Evolutionary conservation across 2,113 vertebrate species (phyloP).

Genomic region (Phylloscopus trochiloides): DNA sequence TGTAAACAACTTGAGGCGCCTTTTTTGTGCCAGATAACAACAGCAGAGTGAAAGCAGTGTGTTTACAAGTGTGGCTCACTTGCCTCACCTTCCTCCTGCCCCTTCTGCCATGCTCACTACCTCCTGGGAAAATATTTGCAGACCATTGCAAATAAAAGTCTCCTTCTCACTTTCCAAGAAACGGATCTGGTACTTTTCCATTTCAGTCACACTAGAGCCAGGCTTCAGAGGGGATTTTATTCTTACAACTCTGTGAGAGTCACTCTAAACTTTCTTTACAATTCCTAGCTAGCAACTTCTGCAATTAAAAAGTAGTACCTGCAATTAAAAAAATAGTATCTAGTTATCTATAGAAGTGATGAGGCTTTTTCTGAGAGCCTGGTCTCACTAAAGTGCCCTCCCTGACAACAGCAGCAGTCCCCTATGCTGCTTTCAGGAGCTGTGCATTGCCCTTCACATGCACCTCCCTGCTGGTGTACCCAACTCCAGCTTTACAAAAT

Average conservation of each 20-base stretch:
- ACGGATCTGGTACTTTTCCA: constrained; percentile 71
- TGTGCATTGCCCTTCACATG: background rate
- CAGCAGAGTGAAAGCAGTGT: background rate
- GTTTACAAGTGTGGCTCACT: background rate
- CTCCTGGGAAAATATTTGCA: constrained; percentile 43
- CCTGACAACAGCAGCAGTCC: background rate
- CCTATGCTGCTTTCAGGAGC: background rate
- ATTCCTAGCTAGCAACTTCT: background rate
- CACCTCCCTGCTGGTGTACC: background rate
- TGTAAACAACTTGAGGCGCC: background rate
- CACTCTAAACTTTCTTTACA: constrained; percentile 20
- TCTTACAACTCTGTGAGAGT: background rate
- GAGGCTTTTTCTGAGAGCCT: background rate
- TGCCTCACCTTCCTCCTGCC: constrained; percentile 26
- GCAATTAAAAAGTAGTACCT: background rate
- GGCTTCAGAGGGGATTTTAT: constrained; percentile 26
- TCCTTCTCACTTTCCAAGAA: constrained; percentile 72
- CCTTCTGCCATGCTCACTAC: background rate
- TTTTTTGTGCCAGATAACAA: background rate
- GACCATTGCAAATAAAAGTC: constrained; percentile 63
- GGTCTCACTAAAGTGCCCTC: background rate
- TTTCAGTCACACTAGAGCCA: constrained; percentile 11
- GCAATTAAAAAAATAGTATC: background rate
- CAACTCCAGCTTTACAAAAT: background rate
- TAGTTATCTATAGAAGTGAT: background rate